These are phyloP conservation scores for Boleophthalmus pectinirostris DNA, from an alignment of 2,113 vertebrate species.

Conservation along the genomic window DNA sequence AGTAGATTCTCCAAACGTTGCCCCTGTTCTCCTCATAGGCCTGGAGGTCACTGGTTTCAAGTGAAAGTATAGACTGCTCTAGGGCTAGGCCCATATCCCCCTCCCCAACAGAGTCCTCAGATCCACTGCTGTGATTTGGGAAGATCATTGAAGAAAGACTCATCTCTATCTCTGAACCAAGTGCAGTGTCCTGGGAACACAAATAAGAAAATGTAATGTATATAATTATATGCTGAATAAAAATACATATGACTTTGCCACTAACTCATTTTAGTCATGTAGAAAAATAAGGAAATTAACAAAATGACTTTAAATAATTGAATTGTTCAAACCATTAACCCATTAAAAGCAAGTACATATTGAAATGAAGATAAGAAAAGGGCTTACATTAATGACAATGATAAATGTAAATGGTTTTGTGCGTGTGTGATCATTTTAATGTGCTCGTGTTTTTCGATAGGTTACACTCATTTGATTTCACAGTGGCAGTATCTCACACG, in stretches of 20 bases:
- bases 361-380: too few species aligned
- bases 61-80: slow-evolving; percentile 83
- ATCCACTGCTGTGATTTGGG: slow-evolving; percentile 91
- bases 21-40: slow-evolving; percentile 75
- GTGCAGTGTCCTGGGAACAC: slow-evolving; percentile 81
- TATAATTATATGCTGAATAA: too few species aligned
- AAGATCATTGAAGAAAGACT: slow-evolving; percentile 97
- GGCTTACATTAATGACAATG: too few species aligned
- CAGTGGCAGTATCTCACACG: neutral
- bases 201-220: neutral
- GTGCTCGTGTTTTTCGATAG: too few species aligned
- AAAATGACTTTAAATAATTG: too few species aligned
- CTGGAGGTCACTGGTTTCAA: slow-evolving; percentile 81
- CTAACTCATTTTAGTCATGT: neutral
- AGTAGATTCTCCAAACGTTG: slow-evolving; percentile 94
- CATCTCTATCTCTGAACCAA: slow-evolving; percentile 90
- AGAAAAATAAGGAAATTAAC: too few species aligned
- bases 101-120: slow-evolving; percentile 88
- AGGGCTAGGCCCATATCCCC: slow-evolving; percentile 78
- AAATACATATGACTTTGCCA: neutral
- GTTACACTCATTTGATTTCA: too few species aligned
- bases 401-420: too few species aligned
- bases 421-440: too few species aligned
- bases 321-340: too few species aligned
- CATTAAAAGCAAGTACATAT: too few species aligned